Base-by-base conservation (phyloP, 2,797 vertebrate genomes). In the Chromis chromis region DNA sequence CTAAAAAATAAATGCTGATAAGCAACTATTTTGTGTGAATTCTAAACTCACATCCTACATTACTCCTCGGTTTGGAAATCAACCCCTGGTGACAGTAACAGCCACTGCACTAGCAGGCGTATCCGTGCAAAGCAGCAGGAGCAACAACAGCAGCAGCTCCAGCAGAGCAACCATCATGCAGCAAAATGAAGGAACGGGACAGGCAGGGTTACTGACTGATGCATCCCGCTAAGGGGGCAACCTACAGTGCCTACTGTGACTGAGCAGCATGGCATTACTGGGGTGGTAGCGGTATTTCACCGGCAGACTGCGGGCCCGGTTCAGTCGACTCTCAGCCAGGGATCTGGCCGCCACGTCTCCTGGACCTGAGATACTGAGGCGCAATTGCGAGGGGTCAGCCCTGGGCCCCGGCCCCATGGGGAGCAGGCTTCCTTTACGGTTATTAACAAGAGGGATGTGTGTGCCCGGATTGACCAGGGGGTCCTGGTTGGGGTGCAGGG, bases 391-490 rank as follows among this genome's bases (percentile, higher is more conserved):
- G 77, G 93, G 92, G 73, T 88, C 85, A 24, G 82, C 28, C 76
- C 81, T 85, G 10, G 81, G 75, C 76, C 79, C 66, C n/a, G 33
- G 83, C 65, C 89, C 85, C 73, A 57, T 9, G 65, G 94, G 92
- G 84, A 96, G 94, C 79, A 96, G 94, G 86, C 95, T 96, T 94
- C 96, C 96, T 96, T 96, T 96, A 94, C 93, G 92, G 88, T 96
- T 96, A 95, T 96, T 97, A 94, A 96, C 94, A 82, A 94, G 93
- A 73, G 94, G 93, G 88, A 95, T 78, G 75, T 79, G 36, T 59
- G 76, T 58, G 84, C 68, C 90, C 85, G 93, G 87, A 4, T 83
- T 76, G 75, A 86, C 89, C 88, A 89, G 91, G 93, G 92, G 94
- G 86, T 82, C 91, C 91, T 93, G 80, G 81, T 61, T 78, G 82